Evolutionary conservation across 1,140 invertebrate genomes (phyloP), one percentile per base, ranked within the genome.

Genomic region (Phthorimaea operculella): DNA sequence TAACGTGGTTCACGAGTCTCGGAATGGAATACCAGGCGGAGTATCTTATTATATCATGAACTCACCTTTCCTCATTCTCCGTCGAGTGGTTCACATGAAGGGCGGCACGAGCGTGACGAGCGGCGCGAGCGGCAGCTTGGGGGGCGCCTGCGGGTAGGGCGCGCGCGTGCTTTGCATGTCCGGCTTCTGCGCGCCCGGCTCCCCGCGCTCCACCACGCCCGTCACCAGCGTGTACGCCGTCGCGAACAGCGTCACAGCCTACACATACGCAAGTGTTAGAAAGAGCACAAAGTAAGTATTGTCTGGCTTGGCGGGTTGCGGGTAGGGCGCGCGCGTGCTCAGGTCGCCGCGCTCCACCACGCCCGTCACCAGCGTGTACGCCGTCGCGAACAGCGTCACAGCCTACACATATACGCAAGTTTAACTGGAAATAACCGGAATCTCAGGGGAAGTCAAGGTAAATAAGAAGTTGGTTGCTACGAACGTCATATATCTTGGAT

Each of bases 221-320:
- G 63, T 58, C 52, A 79, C 78, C 58, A 80, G 49, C 0, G 63
- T 68, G 59, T 80, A 83, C 0, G 72, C 70, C 7, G 70, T 58
- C 36, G 75, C 66, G 52, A 79, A 77, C 51, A 83, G 48, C 1
- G 78, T 81, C 57, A 76, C 66, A 6, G 76, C 71, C 80, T 83
- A 58, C 0, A 62, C 14, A 54, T 12, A 48, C 39, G 14, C 2
- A 28, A 28, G 6, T 28, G n/a, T n/a, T n/a, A n/a, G n/a, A n/a
- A n/a, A n/a, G n/a, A n/a, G n/a, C n/a, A n/a, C n/a, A n/a, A n/a
- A n/a, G n/a, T n/a, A n/a, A n/a, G n/a, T n/a, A n/a, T n/a, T n/a
- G n/a, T n/a, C n/a, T n/a, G n/a, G 39, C 51, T 11, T 54, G 56
- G 52, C 33, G 64, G 55, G 5, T n/a, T 59, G 33, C 4, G 76